Base-by-base conservation (phyloP, 2,113 vertebrate genomes). In the Leiothrix lutea region DNA sequence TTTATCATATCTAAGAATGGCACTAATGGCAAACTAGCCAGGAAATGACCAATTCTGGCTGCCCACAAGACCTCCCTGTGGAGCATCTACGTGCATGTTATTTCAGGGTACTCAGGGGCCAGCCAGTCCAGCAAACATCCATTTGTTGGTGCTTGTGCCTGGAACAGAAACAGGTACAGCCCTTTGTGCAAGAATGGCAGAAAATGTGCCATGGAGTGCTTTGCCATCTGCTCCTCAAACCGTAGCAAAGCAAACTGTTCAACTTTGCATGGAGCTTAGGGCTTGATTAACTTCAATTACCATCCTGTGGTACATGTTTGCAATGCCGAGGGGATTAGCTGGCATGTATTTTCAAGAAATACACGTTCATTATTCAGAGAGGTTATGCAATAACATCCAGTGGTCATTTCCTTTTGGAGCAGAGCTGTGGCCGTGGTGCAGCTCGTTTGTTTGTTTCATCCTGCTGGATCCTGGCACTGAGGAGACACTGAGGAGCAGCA, bases 391-490 rank as follows among this genome's bases (percentile, higher is more conserved):
- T 53, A 90, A 18, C 75, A 80, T 56, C 73, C 61, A 94, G 86
- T 80, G 90, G 93, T 92, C 93, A 92, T 54, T 96, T 96, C 94
- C 93, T 96, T 92, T 82, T 4, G 70, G 58, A 94, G 70, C 61
- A 19, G 12, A 61, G 95, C 80, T 65, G 35, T 42, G 70, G 48
- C 22, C 13, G 48, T 35, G 66, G 56, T 0, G 5, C 44, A 40
- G 92, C 80, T 54, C 65, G 91, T 73, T 94, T 96, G 91, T 96
- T 92, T 88, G 38, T 72, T 21, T 62, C 23, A 23, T 72, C 9
- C 58, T 44, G 60, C 77, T 56, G 92, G 35, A 33, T 79, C 62
- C 62, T 0, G 0, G 35, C 57, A 23, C 38, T 35, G 79, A 58
- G 79, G 53, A 93, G 82, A 14, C 48, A 26, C 48, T 15, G 48